Evolutionary conservation across 2,797 vertebrate genomes (phyloP).

Genomic region (Coluber constrictor): DNA sequence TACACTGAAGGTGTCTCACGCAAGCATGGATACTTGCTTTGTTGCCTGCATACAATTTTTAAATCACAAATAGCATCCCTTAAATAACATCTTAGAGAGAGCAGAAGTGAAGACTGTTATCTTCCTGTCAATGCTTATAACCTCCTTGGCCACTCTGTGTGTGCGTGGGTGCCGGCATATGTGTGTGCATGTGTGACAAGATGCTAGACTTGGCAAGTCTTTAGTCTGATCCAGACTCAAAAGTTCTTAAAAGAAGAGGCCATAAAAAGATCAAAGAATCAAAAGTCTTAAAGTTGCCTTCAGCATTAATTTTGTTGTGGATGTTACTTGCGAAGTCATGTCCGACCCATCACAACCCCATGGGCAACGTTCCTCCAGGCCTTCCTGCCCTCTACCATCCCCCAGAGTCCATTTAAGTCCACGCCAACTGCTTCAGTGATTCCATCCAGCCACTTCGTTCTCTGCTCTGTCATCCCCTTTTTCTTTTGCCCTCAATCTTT

Average conservation of each 20-base stretch:
- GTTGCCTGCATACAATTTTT: not conserved
- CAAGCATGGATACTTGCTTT: not conserved
- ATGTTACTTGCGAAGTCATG: no score
- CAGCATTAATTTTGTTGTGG: no score
- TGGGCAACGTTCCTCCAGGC: no score
- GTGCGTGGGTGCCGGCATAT: not conserved
- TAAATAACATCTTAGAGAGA: not conserved
- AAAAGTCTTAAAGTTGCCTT: not conserved
- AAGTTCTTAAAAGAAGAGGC: not conserved
- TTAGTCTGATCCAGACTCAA: not conserved
- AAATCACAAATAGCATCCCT: not conserved
- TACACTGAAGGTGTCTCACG: not conserved
- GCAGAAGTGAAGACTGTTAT: not conserved
- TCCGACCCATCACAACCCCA: no score
- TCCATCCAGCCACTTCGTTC: no score
- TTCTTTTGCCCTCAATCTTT: no score
- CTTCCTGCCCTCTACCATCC: no score
- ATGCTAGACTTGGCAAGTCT: not conserved
- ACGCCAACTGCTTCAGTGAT: no score
- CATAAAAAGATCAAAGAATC: no score
- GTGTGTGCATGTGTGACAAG: not conserved
- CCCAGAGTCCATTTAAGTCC: no score
- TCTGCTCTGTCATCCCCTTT: accelerated
- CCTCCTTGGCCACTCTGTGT: not conserved
- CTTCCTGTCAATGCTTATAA: not conserved